A percentile compares a stretch with the other conserved stretches of the same genome.
Evolutionary conservation across 2,113 vertebrate genomes (phyloP).

Genomic region (Protobothrops mucrosquamatus): DNA sequence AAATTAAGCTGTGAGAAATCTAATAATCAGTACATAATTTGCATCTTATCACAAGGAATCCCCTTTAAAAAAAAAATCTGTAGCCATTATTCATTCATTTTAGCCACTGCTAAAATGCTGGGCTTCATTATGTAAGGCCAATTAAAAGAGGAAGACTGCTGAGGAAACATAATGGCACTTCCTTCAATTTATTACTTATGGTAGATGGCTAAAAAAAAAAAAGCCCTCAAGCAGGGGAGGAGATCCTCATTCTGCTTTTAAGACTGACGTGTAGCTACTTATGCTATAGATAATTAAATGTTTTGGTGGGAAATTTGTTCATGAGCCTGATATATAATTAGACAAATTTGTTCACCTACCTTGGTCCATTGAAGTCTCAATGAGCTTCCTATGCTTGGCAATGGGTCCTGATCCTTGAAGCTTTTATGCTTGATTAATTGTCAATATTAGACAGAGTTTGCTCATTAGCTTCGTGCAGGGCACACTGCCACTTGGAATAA

Average conservation of each 20-base stretch:
- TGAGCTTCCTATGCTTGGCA: slow-evolving; percentile 65
- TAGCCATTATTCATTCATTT: slow-evolving; percentile 56
- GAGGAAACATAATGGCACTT: slow-evolving; percentile 72
- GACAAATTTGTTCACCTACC: slow-evolving; percentile 73
- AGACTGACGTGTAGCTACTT: slow-evolving; percentile 62
- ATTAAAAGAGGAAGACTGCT: slow-evolving; percentile 71
- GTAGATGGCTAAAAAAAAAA: slow-evolving; percentile 64
- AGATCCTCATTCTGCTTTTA: slow-evolving; percentile 58
- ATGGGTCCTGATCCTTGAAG: slow-evolving; percentile 72
- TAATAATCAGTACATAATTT: slow-evolving; percentile 7
- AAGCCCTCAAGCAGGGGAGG: slow-evolving; percentile 38
- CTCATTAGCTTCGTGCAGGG: slow-evolving; percentile 75
- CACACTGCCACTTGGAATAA: slow-evolving; percentile 67
- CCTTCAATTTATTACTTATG: slow-evolving; percentile 71
- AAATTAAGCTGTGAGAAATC: neutral
- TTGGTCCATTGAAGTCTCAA: slow-evolving; percentile 69
- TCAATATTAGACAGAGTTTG: slow-evolving; percentile 74
- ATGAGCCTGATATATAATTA: slow-evolving; percentile 73
- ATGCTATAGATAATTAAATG: slow-evolving; percentile 73
- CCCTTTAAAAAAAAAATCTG: slow-evolving; percentile 37
- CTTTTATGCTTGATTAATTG: slow-evolving; percentile 78
- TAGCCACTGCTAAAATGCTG: slow-evolving; percentile 61
- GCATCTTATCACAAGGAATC: slow-evolving; percentile 32
- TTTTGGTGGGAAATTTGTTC: slow-evolving; percentile 75
- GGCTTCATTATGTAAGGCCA: slow-evolving; percentile 66